Evolutionary conservation across 2,113 vertebrate species (phyloP).

Genomic region (Chiloscyllium plagiosum): DNA sequence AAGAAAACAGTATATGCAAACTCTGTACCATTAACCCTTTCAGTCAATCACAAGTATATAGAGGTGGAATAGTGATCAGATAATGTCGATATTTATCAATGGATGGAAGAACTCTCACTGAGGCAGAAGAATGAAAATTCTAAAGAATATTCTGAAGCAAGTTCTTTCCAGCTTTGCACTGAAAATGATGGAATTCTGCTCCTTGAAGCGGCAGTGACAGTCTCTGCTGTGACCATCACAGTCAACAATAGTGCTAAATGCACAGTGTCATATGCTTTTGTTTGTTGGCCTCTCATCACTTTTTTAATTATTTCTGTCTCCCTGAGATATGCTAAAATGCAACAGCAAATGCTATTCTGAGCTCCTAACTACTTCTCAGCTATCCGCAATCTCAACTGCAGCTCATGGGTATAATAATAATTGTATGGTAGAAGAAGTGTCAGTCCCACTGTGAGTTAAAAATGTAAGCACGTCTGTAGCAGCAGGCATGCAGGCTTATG

Average conservation of each 20-base stretch:
- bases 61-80: background rate
- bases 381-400: conserved; percentile 19
- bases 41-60: background rate
- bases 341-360: conserved; percentile 26
- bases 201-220: background rate
- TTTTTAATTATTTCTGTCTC: conserved; percentile 21
- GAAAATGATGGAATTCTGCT: background rate
- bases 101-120: background rate
- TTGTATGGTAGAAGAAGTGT: conserved; percentile 36
- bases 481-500: conserved; percentile 32
- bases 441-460: conserved; percentile 37
- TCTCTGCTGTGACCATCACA: background rate
- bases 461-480: conserved; percentile 36
- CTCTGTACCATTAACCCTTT: background rate
- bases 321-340: conserved; percentile 15
- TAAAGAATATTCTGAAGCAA: background rate
- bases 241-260: conserved; percentile 16
- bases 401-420: conserved; percentile 34
- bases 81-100: background rate
- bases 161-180: background rate
- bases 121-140: background rate
- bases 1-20: background rate
- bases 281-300: background rate
- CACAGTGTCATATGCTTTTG: background rate
- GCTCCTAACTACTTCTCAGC: conserved; percentile 7